Evolutionary conservation across 2,113 vertebrate species (phyloP).

Genomic region (Tupaia chinensis): DNA sequence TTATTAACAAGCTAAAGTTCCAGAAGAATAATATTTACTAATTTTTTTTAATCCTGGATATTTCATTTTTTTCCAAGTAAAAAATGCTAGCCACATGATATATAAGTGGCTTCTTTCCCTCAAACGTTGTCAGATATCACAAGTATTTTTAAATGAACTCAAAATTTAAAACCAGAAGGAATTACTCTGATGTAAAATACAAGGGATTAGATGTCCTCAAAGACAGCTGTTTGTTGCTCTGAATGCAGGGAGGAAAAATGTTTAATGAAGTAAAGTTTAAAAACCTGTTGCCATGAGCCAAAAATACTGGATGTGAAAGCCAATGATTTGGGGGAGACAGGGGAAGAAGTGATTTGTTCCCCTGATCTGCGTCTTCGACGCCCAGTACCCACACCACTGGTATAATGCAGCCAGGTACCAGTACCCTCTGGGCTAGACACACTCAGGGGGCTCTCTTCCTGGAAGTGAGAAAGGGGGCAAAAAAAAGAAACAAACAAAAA

Average conservation of each 20-base stretch:
- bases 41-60: conserved; percentile 79
- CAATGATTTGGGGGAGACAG: conserved; percentile 98
- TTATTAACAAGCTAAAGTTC: conserved; percentile 68
- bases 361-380: conserved; percentile 98
- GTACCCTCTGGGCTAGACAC: conserved; percentile 98
- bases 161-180: conserved; percentile 81
- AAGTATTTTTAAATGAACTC: conserved; percentile 75
- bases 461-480: conserved; percentile 95
- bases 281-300: conserved; percentile 99
- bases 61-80: conserved; percentile 77
- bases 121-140: conserved; percentile 75
- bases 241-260: conserved; percentile 89
- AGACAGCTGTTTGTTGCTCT: conserved; percentile 90
- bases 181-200: conserved; percentile 85
- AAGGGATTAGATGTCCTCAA: conserved; percentile 95
- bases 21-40: conserved; percentile 77
- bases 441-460: conserved; percentile 98
- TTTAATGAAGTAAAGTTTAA: conserved; percentile 97
- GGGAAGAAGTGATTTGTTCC: conserved; percentile 98
- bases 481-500: conserved; percentile 89
- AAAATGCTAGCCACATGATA: conserved; percentile 74
- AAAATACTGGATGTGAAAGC: conserved; percentile 99
- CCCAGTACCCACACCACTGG: conserved; percentile 97
- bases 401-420: conserved; percentile 97
- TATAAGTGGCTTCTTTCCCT: conserved; percentile 82